A percentile compares a stretch with the other conserved stretches of the same genome.
Conservation (phyloP, 1,140 invertebrate genomes). For the Megalonaias nervosa region DNA sequence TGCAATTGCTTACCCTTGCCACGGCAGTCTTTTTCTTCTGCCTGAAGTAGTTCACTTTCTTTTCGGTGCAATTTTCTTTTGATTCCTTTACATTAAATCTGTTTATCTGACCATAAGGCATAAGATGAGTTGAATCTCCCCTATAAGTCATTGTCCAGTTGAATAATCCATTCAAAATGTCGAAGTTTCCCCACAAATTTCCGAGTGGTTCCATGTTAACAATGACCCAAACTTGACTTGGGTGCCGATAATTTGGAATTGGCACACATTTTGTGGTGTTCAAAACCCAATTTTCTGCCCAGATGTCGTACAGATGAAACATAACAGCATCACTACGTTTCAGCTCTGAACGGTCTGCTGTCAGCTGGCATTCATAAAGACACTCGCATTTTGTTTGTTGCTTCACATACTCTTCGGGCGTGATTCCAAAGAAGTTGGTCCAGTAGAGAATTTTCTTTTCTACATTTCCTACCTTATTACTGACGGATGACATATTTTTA, state of each 20-base stretch:
- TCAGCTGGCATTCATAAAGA: constrained; percentile 35
- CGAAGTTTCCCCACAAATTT: constrained; percentile 42
- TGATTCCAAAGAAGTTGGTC: no score
- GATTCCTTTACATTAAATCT: constrained; percentile 17
- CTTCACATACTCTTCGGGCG: no score
- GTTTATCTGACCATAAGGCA: constrained; percentile 44
- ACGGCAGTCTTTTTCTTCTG: constrained; percentile 67
- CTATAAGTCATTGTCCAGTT: constrained; percentile 61
- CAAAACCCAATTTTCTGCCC: constrained; percentile 26
- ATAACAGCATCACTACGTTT: constrained; percentile 53
- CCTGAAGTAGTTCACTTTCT: constrained; percentile 27
- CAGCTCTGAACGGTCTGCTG: constrained; percentile 44
- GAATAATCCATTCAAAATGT: constrained; percentile 38
- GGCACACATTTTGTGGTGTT: constrained; percentile 17
- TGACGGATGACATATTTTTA: no score
- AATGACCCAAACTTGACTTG: constrained; percentile 54
- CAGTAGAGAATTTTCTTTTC: no score
- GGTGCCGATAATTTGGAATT: constrained; percentile 36
- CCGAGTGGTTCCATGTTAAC: constrained; percentile 52
- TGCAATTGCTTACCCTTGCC: constrained; percentile 80
- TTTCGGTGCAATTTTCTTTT: neutral
- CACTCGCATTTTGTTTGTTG: neutral
- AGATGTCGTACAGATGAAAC: constrained; percentile 52
- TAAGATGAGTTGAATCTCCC: constrained; percentile 47
- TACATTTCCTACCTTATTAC: no score